Evolutionary conservation across 2,113 vertebrate species (phyloP).

Genomic region (Platysteira castanea): DNA sequence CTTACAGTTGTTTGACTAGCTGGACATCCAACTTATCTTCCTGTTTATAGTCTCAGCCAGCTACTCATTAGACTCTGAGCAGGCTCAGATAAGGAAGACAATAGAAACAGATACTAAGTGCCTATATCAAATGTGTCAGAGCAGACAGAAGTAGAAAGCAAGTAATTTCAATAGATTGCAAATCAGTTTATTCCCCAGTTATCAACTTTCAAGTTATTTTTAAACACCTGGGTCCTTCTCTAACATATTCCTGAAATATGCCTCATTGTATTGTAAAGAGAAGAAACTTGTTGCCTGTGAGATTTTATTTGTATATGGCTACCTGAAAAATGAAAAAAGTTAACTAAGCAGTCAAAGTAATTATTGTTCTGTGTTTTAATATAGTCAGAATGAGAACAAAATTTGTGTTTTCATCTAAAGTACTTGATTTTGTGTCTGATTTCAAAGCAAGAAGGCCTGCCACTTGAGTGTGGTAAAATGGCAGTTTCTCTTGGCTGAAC

Average conservation of each 20-base stretch:
- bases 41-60: background rate
- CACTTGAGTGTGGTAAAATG: background rate
- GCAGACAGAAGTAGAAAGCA: background rate
- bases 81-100: background rate
- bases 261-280: background rate
- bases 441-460: background rate
- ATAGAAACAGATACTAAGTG: background rate
- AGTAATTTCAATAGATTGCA: background rate
- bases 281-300: background rate
- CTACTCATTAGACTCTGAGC: background rate
- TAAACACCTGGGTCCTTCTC: background rate
- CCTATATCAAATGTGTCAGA: background rate
- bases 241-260: background rate
- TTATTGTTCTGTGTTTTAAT: background rate
- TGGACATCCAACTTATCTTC: background rate
- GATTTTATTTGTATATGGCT: background rate
- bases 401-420: background rate
- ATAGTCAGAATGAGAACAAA: background rate
- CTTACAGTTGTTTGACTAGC: background rate
- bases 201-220: background rate
- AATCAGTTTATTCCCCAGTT: background rate
- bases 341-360: background rate
- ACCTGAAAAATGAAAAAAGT: background rate
- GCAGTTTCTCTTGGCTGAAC: background rate
- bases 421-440: background rate